Evolutionary conservation across 2,888 invertebrate genomes (phyloP).

Genomic region (Drosophila mayaguana): DNA sequence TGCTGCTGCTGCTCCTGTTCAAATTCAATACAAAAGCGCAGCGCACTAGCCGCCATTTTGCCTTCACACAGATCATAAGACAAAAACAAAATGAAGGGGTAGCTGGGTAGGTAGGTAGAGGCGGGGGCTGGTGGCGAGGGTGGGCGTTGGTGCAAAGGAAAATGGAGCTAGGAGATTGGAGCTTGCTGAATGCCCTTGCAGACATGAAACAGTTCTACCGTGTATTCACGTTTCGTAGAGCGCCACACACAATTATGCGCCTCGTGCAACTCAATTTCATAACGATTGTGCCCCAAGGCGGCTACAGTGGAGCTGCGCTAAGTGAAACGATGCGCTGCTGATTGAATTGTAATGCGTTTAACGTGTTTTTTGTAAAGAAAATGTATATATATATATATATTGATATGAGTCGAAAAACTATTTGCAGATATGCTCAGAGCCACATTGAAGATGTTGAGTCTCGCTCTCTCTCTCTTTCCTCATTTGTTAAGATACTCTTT

Average conservation of each 20-base stretch:
- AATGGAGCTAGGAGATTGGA: background rate
- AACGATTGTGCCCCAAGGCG: conserved; percentile 4
- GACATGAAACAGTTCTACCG: conserved; percentile 9
- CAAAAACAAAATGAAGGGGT: conserved; percentile 8
- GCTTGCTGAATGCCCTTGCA: conserved; percentile 1
- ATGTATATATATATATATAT: too few species aligned
- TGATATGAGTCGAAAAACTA: background rate
- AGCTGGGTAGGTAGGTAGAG: background rate
- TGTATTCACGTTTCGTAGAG: conserved; percentile 1
- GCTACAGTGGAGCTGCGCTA: conserved; percentile 7
- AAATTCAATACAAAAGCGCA: conserved; percentile 71
- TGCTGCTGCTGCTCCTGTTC: conserved; percentile 43
- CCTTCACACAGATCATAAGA: conserved; percentile 38
- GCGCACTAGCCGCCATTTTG: conserved; percentile 28
- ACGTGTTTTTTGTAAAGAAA: too few species aligned
- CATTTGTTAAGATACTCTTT: background rate
- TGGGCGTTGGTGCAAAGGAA: background rate
- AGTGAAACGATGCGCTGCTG: background rate
- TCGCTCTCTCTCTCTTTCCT: background rate
- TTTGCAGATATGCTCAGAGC: background rate
- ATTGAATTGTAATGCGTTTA: background rate
- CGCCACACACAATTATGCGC: conserved; percentile 11
- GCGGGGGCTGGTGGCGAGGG: background rate
- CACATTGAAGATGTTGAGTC: background rate
- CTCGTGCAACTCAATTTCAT: conserved; percentile 7